phyloP scores from a whole-genome alignment of 2,797 vertebrate species.

The Eulemur mongoz region DNA sequence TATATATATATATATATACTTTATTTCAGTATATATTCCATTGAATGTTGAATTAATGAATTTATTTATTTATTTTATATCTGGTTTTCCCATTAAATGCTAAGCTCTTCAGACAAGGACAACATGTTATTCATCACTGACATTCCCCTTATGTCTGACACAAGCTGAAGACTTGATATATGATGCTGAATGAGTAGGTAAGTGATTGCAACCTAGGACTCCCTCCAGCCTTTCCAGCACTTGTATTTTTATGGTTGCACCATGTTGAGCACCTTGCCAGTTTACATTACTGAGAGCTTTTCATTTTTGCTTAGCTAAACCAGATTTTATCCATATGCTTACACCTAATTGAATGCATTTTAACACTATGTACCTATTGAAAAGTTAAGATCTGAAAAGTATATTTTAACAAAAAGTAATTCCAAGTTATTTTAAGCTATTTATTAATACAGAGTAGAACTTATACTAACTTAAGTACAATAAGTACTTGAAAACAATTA shows the following conservation, averaged over 20 bases:
- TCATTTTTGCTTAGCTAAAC: background rate
- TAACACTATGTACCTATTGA: background rate
- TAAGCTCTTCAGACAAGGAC: background rate
- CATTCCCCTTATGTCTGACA: background rate
- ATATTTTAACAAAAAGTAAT: slow-evolving; percentile 20
- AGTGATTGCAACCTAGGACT: background rate
- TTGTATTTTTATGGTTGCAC: background rate
- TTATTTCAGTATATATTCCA: background rate
- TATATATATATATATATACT: background rate
- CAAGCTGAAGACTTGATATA: background rate
- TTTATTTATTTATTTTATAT: background rate
- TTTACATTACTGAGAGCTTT: background rate
- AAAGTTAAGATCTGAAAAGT: background rate
- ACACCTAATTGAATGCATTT: background rate
- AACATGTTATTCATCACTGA: background rate
- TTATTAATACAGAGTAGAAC: background rate
- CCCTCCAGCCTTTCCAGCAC: background rate
- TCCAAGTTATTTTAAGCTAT: background rate
- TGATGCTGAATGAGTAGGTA: background rate
- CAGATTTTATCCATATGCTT: background rate
- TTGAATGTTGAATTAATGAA: background rate
- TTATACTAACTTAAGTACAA: background rate
- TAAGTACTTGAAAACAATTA: background rate
- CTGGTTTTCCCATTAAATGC: background rate
- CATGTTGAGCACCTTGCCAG: background rate